Evolutionary conservation across 2,113 vertebrate species (phyloP).

Genomic region (Cavia porcellus): DNA sequence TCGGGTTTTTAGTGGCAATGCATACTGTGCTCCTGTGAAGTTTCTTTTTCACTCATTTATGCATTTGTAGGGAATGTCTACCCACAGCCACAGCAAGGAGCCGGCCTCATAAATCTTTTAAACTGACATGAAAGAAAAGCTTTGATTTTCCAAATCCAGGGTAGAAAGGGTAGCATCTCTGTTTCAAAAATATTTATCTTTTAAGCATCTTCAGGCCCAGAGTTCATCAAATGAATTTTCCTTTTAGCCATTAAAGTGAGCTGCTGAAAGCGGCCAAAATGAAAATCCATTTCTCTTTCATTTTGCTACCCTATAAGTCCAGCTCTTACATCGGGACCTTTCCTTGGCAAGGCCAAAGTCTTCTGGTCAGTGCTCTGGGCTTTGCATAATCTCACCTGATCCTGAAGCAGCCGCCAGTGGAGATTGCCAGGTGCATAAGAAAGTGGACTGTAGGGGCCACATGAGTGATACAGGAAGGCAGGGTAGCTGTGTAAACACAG

Average conservation of each 20-base stretch:
- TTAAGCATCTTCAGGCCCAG: constrained; percentile 73
- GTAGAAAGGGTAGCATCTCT: constrained; percentile 64
- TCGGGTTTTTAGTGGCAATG: neutral
- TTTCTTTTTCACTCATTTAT: constrained; percentile 46
- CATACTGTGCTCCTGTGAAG: neutral
- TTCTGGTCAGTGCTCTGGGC: neutral
- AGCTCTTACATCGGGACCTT: neutral
- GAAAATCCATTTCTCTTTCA: constrained; percentile 33
- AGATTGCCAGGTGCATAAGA: neutral
- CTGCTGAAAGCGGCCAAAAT: constrained; percentile 42
- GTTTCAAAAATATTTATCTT: constrained; percentile 81
- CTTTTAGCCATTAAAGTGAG: constrained; percentile 64
- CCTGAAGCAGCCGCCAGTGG: neutral
- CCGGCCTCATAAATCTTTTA: constrained; percentile 77
- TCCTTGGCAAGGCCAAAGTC: neutral
- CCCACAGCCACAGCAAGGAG: constrained; percentile 71
- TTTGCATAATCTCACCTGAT: neutral
- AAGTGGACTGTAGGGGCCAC: neutral
- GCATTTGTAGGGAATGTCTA: constrained; percentile 32
- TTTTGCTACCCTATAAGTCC: constrained; percentile 3
- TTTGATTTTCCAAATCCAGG: constrained; percentile 79
- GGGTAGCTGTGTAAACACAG: neutral
- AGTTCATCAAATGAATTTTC: constrained; percentile 74
- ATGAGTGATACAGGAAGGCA: neutral
- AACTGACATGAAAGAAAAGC: constrained; percentile 73